These are phyloP conservation scores for Bradypodion ventrale DNA, from an alignment of 2,797 vertebrate genomes.

Conservation along the genomic window DNA sequence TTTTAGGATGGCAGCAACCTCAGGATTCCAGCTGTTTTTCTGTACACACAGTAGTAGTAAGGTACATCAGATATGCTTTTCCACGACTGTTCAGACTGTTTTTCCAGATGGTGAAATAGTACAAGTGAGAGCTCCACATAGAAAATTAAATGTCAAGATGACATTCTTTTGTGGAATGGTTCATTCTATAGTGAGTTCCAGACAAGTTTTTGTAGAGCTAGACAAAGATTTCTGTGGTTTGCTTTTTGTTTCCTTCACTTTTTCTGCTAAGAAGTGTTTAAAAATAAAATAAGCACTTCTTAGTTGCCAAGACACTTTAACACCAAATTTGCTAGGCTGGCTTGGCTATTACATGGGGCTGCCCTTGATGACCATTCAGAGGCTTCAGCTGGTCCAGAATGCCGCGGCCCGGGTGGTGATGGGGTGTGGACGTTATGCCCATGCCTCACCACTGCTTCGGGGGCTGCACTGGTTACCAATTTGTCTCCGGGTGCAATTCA, in stretches of 20 bases:
- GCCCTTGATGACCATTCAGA: too few species aligned
- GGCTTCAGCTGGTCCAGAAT: too few species aligned
- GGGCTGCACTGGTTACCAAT: too few species aligned
- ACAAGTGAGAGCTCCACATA: neutral
- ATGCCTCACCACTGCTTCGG: too few species aligned
- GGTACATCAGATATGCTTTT: neutral
- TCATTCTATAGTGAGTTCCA: neutral
- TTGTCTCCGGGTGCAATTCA: too few species aligned
- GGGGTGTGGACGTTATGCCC: too few species aligned
- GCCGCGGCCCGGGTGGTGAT: too few species aligned
- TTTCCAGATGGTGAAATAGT: neutral
- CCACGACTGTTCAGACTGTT: neutral
- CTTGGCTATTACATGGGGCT: too few species aligned
- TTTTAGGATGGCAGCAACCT: neutral
- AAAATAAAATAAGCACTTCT: neutral
- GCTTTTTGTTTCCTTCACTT: neutral
- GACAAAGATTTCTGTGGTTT: neutral
- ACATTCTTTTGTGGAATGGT: neutral
- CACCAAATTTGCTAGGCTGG: too few species aligned
- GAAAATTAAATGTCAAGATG: neutral
- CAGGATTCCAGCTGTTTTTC: neutral
- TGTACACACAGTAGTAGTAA: neutral
- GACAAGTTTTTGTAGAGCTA: neutral
- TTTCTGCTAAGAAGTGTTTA: neutral
- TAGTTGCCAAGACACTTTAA: neutral